phyloP scores from a whole-genome alignment of 2,113 vertebrate species.

The Mormoops blainvillei region DNA sequence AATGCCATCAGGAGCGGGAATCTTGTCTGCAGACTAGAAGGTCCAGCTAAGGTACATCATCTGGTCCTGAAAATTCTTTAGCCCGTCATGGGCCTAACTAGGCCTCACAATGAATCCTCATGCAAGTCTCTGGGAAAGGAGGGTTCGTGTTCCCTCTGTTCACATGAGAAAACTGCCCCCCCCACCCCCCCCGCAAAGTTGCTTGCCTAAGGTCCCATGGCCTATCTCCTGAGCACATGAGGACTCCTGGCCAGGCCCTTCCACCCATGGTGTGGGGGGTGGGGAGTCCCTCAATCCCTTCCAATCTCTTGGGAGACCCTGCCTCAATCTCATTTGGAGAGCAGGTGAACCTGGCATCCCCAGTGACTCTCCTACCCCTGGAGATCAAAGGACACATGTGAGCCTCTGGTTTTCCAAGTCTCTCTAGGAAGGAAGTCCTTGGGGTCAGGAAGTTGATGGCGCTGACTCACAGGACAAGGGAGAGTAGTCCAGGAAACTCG shows the following conservation, averaged over 20 bases:
- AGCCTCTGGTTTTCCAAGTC: background rate
- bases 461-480: conserved; percentile 61
- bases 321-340: background rate
- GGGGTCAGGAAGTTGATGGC: conserved; percentile 58
- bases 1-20: background rate
- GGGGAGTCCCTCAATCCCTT: background rate
- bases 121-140: background rate
- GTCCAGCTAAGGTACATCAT: background rate
- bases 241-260: background rate
- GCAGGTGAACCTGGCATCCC: background rate
- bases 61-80: background rate
- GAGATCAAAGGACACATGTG: background rate
- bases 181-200: background rate
- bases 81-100: accelerated
- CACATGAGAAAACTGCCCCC: background rate
- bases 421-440: conserved; percentile 45
- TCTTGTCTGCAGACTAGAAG: background rate
- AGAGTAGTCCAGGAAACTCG: conserved; percentile 48
- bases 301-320: background rate
- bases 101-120: background rate
- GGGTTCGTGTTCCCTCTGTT: background rate
- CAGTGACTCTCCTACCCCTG: background rate
- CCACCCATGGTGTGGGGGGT: accelerated
- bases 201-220: accelerated
- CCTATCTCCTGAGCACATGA: background rate